Evolutionary conservation across 2,888 invertebrate genomes (phyloP).

Genomic region (Neoascia interrupta): DNA sequence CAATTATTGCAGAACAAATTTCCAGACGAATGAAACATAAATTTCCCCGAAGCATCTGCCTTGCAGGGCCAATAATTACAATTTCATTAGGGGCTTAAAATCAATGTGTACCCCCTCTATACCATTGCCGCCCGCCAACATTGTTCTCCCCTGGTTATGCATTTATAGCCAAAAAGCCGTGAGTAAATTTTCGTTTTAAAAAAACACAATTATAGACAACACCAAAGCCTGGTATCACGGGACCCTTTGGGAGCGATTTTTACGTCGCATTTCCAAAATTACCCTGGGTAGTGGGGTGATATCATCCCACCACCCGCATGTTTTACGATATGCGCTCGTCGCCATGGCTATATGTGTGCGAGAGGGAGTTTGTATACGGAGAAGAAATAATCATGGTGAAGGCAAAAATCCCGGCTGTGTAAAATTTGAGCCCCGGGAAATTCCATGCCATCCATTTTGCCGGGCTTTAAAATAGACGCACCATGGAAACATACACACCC

Average conservation of each 20-base stretch:
- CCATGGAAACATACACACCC: constrained; percentile 3
- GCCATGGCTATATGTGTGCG: not conserved
- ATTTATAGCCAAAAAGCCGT: not conserved
- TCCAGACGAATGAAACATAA: not conserved
- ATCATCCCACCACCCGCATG: constrained; percentile 17
- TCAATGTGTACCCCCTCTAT: constrained; percentile 2
- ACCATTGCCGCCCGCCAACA: not conserved
- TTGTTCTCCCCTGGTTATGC: not conserved
- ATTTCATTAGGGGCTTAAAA: constrained; percentile 23
- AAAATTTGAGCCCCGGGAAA: constrained; percentile 66
- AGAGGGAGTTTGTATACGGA: not conserved
- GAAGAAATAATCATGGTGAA: constrained; percentile 37
- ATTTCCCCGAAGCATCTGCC: too few species aligned
- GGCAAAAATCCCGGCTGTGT: constrained; percentile 38
- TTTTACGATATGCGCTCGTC: too few species aligned
- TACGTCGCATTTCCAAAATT: constrained; percentile 42
- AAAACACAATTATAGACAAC: constrained; percentile 17
- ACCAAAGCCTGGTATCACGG: not conserved
- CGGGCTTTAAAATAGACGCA: constrained; percentile 49
- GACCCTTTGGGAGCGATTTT: constrained; percentile 15
- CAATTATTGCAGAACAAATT: not conserved
- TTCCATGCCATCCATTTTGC: constrained; percentile 26
- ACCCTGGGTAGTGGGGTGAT: constrained; percentile 23
- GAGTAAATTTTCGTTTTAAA: constrained; percentile 15
- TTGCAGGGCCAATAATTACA: constrained; percentile 7